phyloP scores from a whole-genome alignment of 2,113 vertebrate species.

The Prinia subflava region DNA sequence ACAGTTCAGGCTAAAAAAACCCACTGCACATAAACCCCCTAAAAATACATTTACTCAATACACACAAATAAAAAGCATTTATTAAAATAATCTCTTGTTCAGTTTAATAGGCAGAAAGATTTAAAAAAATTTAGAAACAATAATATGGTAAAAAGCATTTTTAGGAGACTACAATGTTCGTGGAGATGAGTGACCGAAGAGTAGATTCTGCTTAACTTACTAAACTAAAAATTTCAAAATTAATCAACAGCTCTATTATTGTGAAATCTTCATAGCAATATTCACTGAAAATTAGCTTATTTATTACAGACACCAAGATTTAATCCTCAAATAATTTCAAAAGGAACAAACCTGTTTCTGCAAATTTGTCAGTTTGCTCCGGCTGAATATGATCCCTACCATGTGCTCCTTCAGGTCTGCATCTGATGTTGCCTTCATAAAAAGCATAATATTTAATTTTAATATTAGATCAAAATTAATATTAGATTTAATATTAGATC shows the following conservation, averaged over 20 bases:
- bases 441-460: neutral
- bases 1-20: neutral
- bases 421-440: conserved; percentile 88
- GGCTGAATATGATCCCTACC: conserved; percentile 99
- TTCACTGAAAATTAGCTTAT: neutral
- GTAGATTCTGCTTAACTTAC: neutral
- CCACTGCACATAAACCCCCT: accelerated
- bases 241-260: neutral
- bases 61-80: neutral
- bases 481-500: neutral
- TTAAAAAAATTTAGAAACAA: neutral
- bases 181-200: neutral
- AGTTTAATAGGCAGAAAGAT: neutral
- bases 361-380: conserved; percentile 97
- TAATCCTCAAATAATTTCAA: neutral
- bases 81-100: neutral
- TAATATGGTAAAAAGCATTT: neutral
- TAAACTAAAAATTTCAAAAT: neutral
- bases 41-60: neutral
- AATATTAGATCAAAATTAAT: neutral
- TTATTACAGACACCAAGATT: neutral
- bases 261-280: neutral
- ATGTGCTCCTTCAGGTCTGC: conserved; percentile 99
- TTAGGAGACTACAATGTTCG: neutral
- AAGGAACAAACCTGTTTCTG: conserved; percentile 91